Evolutionary conservation across 2,888 invertebrate species (phyloP).

Genomic region (Oscheius sp.): DNA sequence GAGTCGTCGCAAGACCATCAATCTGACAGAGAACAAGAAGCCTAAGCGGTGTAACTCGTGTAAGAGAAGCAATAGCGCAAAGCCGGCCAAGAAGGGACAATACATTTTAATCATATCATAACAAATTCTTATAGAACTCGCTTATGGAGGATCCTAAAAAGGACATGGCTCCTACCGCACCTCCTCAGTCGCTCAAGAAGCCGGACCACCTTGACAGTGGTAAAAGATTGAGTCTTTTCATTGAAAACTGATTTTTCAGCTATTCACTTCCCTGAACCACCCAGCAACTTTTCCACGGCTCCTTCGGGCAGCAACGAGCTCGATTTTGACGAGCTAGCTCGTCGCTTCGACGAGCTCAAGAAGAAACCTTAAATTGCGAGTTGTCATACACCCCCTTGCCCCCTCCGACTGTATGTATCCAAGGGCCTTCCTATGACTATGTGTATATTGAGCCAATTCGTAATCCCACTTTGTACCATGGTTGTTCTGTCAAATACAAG

Average conservation of each 20-base stretch:
- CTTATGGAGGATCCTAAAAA: conserved; percentile 40
- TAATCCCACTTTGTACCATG: background rate
- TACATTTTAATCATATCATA: background rate
- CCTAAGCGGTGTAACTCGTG: conserved; percentile 38
- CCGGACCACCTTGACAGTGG: conserved; percentile 48
- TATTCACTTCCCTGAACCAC: conserved; percentile 64
- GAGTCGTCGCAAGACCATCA: conserved; percentile 50
- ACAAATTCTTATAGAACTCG: conserved; percentile 45
- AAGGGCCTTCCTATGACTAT: background rate
- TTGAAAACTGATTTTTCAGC: conserved; percentile 41
- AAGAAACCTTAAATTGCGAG: conserved; percentile 45
- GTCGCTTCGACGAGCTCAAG: conserved; percentile 67
- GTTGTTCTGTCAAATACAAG: conserved; percentile 7
- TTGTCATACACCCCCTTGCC: conserved; percentile 7
- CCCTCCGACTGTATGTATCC: background rate
- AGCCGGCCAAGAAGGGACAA: conserved; percentile 20
- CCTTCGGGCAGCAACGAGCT: conserved; percentile 44
- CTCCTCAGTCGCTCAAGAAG: conserved; percentile 49
- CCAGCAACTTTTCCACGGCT: conserved; percentile 50
- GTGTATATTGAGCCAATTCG: background rate
- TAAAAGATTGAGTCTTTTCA: conserved; percentile 1
- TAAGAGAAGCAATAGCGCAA: conserved; percentile 39
- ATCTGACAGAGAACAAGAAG: conserved; percentile 43
- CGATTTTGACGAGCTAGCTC: conserved; percentile 67
- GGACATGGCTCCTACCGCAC: conserved; percentile 48